These are phyloP conservation scores for Calephelis nemesis DNA, from an alignment of 1,140 invertebrate genomes.

Conservation along the genomic window DNA sequence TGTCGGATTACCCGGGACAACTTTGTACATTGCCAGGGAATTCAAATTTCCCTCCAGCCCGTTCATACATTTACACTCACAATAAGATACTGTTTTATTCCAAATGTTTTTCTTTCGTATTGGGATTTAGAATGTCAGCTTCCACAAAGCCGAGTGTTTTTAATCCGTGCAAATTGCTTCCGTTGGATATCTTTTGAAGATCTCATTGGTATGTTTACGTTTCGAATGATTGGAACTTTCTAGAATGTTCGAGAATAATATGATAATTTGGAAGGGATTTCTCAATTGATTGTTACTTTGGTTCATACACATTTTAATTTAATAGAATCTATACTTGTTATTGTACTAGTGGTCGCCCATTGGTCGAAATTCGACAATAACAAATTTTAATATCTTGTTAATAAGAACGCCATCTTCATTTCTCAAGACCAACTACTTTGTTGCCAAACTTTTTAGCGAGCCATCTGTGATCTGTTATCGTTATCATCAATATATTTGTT, in stretches of 20 bases:
- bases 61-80: slow-evolving; percentile 19
- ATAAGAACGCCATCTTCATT: too few species aligned
- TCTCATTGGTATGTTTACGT: slow-evolving; percentile 17
- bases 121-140: slow-evolving; percentile 24
- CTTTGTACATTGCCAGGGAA: slow-evolving; percentile 6
- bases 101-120: slow-evolving; percentile 5
- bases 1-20: slow-evolving; percentile 29
- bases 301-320: too few species aligned
- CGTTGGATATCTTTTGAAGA: slow-evolving; percentile 10
- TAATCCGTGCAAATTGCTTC: slow-evolving; percentile 23
- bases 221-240: slow-evolving; percentile 14
- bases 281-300: too few species aligned
- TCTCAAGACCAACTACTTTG: too few species aligned
- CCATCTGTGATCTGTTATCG: too few species aligned
- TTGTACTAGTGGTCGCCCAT: too few species aligned
- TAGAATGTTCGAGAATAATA: slow-evolving; percentile 2
- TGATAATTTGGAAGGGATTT: too few species aligned
- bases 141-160: slow-evolving; percentile 23
- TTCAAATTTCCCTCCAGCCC: slow-evolving; percentile 26
- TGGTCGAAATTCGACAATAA: too few species aligned
- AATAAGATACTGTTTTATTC: slow-evolving; percentile 13
- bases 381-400: too few species aligned
- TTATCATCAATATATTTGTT: too few species aligned
- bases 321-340: too few species aligned
- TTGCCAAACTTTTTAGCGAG: too few species aligned